Base-by-base conservation (phyloP, 2,888 invertebrate species). In the Tetheella fluctuosa region DNA sequence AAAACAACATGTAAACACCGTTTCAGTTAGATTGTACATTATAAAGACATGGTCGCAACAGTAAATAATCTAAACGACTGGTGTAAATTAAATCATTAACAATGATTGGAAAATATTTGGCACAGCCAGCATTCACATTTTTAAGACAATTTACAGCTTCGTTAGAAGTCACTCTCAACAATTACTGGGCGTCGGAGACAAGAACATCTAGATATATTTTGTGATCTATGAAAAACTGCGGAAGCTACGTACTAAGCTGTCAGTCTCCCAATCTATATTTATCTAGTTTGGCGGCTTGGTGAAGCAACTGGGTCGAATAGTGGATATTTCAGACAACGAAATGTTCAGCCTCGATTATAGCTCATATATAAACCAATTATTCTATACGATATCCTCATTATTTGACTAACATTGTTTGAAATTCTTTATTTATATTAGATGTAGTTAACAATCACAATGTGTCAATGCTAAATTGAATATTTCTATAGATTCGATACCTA, bases 181-280 rank as follows among this genome's bases (percentile, higher is more conserved):
- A 55, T 54, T 34, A 34, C 55, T 23, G 34, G 20, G 20, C 23
- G 55, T 23, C 28, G n/a, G n/a, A 25, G 25, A 28, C 17, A 15
- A 54, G 17, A 23, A 55, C 30, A 55, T 34, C 17, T 42, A 54
- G 30, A 54, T 54, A 34, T 34, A 13, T 55, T 54, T 54, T 54
- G 34, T 20, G 34, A 34, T 17, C 55, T 20, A 55, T 20, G 55
- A 55, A 58, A 58, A 58, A 30, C 34, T 58, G 17, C 39, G 74
- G 74, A 73, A 74, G 71, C 63, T 66, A 61, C 64, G 58, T 69
- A n/a, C n/a, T n/a, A 64, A 68, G 70, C 69, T 79, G 77, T 83
- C 84, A 79, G 74, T 83, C 77, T 60, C 61, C 63, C 60, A 58
- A 58, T 77, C 80, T 84, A 84, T 76, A 79, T 79, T 74, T 82